Conservation (phyloP, 2,113 vertebrate genomes). For the Camelus dromedarius region DNA sequence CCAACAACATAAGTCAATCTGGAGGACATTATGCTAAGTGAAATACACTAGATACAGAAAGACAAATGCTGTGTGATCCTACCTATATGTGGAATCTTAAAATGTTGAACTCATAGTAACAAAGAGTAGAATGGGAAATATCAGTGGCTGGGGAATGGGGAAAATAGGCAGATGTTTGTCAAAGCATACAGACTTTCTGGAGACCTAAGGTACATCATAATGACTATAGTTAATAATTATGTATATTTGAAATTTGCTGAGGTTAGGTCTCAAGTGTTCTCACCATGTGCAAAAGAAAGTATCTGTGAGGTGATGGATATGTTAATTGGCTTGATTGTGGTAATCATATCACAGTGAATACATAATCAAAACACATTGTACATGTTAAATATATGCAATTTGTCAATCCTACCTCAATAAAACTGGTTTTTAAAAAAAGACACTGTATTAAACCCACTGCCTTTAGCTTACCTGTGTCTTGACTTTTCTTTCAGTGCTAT, state of each 20-base stretch:
- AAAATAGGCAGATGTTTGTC: not conserved
- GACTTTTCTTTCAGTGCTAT: constrained; percentile 20
- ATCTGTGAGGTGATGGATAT: not conserved
- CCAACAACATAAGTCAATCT: not conserved
- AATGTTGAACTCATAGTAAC: not conserved
- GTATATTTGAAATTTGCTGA: not conserved
- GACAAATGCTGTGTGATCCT: not conserved
- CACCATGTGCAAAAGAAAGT: not conserved
- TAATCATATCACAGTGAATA: not conserved
- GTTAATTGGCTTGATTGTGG: not conserved
- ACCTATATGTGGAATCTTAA: not conserved
- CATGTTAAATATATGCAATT: constrained; percentile 2
- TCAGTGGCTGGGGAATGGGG: rapidly evolving
- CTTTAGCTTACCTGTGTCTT: constrained; percentile 1
- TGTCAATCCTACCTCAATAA: not conserved
- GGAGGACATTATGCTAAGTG: not conserved
- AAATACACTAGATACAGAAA: not conserved
- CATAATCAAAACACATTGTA: not conserved
- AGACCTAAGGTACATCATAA: not conserved
- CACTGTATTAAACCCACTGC: constrained; percentile 3
- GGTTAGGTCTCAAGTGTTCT: not conserved
- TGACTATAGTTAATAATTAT: not conserved
- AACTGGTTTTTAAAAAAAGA: not conserved
- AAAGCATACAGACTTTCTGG: not conserved
- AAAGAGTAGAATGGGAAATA: not conserved